Evolutionary conservation across 2,797 vertebrate genomes (phyloP).

Genomic region (Alosa sapidissima): DNA sequence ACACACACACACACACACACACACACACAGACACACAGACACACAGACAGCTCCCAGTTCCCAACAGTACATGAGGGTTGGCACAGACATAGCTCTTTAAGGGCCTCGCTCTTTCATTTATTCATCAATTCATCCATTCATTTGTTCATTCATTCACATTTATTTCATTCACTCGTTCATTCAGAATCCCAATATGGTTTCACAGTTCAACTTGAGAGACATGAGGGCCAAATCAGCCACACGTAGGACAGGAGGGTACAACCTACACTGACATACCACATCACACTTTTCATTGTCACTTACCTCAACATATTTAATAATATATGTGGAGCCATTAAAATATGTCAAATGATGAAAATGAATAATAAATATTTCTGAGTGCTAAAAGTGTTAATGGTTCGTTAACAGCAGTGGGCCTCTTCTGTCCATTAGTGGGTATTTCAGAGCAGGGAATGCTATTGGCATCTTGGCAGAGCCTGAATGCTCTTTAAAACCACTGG

Average conservation of each 20-base stretch:
- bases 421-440: neutral
- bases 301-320: neutral
- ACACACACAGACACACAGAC: conserved; percentile 4
- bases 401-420: neutral
- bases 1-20: neutral
- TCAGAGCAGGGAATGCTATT: neutral
- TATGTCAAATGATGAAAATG: neutral
- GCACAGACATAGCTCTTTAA: neutral
- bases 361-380: neutral
- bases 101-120: too few species aligned
- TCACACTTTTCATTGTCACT: neutral
- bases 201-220: too few species aligned
- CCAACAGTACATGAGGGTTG: too few species aligned
- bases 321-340: neutral
- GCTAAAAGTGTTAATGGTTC: neutral
- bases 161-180: too few species aligned
- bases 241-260: neutral
- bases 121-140: too few species aligned
- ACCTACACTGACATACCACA: neutral
- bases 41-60: neutral
- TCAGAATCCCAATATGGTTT: too few species aligned
- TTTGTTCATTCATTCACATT: too few species aligned
- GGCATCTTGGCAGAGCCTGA: neutral
- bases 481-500: too few species aligned
- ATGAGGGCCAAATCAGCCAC: too few species aligned